Evolutionary conservation across 1,140 invertebrate species (phyloP), one percentile per base, ranked within the genome.

Genomic region (Drosophila lini): DNA sequence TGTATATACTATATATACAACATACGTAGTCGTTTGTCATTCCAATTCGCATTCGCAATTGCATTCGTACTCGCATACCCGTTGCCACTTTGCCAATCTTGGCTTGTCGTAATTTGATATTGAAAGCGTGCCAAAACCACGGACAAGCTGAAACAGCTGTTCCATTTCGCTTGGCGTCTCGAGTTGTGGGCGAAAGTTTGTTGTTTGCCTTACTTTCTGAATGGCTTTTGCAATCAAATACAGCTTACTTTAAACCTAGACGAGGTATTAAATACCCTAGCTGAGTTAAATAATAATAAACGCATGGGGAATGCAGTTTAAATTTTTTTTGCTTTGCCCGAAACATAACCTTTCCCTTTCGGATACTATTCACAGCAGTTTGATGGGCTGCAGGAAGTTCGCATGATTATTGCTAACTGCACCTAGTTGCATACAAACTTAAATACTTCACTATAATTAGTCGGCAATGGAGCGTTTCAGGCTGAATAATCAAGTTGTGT

Each of bases 131-230:
- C 83, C 83, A 88, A 64, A 81, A 19, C 68, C 45, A 38, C 53
- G 47, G 47, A 34, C 45, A 31, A 55, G 74, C 58, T 1, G 10
- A 62, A 82, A 80, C 83, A 89, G 83, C 80, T 86, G 83, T 86
- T 86, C 83, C 83, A 86, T 88, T 80, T 82, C 67, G 83, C 67
- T 88, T 80, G 76, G 48, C 81, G 80, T 74, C 80, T 85, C 61
- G 56, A 74, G 61, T 83, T 69, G 83, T 88, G 73, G 83, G 83
- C 83, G 83, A 86, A 88, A 86, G 83, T 86, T 86, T 58, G 50
- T 3, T 55, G 34, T 78, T 61, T 68, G 32, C 28, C 41, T 68
- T 67, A 48, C 69, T 71, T 71, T 73, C 45, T 42, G 63, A 28
- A 22, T 47, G n/a, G 19, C 52, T 53, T 52, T 60, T 63, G 60